Conservation (phyloP, 2,888 invertebrate genomes). For the Caenorhabditis becei region DNA sequence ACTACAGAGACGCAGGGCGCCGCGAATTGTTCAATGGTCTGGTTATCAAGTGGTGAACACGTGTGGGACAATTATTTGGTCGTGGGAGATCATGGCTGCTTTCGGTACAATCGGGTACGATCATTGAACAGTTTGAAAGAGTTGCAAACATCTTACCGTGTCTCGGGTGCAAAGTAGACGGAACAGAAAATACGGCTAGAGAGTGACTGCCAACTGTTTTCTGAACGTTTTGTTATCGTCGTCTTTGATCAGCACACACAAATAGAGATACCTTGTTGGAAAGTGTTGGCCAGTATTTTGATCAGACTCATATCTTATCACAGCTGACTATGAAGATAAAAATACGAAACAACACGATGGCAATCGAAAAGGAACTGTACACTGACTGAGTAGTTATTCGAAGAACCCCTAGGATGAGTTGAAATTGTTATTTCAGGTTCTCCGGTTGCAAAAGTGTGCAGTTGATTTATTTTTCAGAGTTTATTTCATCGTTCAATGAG, state of each 20-base stretch:
- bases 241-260: neutral
- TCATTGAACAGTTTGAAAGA: slow-evolving; percentile 55
- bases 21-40: slow-evolving; percentile 46
- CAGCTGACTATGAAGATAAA: no score
- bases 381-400: no score
- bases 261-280: neutral
- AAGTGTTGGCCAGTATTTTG: neutral
- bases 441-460: no score
- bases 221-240: neutral
- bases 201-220: neutral
- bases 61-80: slow-evolving; percentile 39
- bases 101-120: slow-evolving; percentile 50
- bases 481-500: no score
- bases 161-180: slow-evolving; percentile 9
- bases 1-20: slow-evolving; percentile 41
- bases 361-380: no score
- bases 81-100: slow-evolving; percentile 1
- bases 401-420: no score
- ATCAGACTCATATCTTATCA: neutral
- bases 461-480: no score
- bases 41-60: slow-evolving; percentile 42
- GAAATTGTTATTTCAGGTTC: no score
- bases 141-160: slow-evolving; percentile 32
- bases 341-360: no score
- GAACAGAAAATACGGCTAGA: slow-evolving; percentile 45